Evolutionary conservation across 2,113 vertebrate species (phyloP).

Genomic region (Pungitius pungitius): DNA sequence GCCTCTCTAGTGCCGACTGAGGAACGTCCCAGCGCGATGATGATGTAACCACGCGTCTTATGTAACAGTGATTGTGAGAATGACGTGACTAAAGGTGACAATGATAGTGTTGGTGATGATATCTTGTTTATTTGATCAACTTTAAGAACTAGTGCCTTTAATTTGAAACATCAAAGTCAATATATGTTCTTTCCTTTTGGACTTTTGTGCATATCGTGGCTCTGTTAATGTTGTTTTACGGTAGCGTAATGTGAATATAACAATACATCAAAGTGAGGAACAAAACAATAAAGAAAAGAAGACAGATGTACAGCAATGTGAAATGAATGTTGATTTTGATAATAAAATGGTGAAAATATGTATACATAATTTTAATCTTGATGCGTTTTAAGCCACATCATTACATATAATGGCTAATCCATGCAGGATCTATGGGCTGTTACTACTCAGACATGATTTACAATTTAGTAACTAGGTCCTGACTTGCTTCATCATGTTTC

Average conservation of each 20-base stretch:
- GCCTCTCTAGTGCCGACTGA: slow-evolving; percentile 72
- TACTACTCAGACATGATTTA: neutral
- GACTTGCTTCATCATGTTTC: neutral
- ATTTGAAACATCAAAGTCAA: slow-evolving; percentile 43
- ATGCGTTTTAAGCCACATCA: slow-evolving; percentile 40
- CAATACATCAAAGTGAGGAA: slow-evolving; percentile 19
- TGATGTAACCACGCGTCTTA: slow-evolving; percentile 45
- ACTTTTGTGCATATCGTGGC: slow-evolving; percentile 35
- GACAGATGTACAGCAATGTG: slow-evolving; percentile 46
- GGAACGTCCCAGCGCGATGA: slow-evolving; percentile 8
- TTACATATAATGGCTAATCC: slow-evolving; percentile 18
- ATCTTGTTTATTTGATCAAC: slow-evolving; percentile 43
- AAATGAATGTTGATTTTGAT: slow-evolving; percentile 71
- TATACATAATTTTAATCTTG: slow-evolving; percentile 11
- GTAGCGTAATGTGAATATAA: slow-evolving; percentile 55
- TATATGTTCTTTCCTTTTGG: slow-evolving; percentile 6
- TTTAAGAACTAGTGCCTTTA: slow-evolving; percentile 72
- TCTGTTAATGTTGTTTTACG: slow-evolving; percentile 31
- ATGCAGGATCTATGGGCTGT: neutral
- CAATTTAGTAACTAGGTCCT: neutral
- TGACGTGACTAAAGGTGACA: slow-evolving; percentile 8
- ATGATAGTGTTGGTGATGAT: neutral
- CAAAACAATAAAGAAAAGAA: slow-evolving; percentile 51
- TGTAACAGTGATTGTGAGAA: slow-evolving; percentile 46
- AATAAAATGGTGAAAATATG: slow-evolving; percentile 74